These are phyloP conservation scores for Pluvialis apricaria DNA, from an alignment of 2,113 vertebrate genomes.

Conservation along the genomic window DNA sequence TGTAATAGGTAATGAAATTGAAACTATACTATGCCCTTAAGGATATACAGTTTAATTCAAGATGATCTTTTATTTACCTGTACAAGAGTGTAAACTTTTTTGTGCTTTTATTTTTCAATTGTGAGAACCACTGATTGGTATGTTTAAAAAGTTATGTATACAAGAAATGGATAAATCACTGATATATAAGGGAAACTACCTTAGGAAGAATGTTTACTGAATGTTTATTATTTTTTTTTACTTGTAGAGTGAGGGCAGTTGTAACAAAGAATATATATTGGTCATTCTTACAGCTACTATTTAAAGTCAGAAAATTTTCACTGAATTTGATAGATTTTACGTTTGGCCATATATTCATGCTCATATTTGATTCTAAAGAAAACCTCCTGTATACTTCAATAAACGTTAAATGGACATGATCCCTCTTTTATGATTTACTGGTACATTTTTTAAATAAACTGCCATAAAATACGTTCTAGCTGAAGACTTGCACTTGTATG, in stretches of 20 bases:
- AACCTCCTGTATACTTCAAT: slow-evolving; percentile 90
- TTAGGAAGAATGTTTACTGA: slow-evolving; percentile 98
- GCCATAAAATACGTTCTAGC: slow-evolving; percentile 78
- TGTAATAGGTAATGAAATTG: slow-evolving; percentile 86
- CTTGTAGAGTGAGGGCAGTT: slow-evolving; percentile 86
- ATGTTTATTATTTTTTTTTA: slow-evolving; percentile 90
- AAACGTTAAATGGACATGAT: slow-evolving; percentile 89
- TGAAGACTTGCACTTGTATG: slow-evolving; percentile 84
- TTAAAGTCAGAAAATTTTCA: slow-evolving; percentile 86
- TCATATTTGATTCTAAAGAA: slow-evolving; percentile 87
- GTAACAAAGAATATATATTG: slow-evolving; percentile 94
- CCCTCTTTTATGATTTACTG: slow-evolving; percentile 87
- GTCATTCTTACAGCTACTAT: slow-evolving; percentile 91
- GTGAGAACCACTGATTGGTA: slow-evolving; percentile 99
- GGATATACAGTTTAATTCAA: slow-evolving; percentile 86
- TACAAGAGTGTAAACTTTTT: slow-evolving; percentile 99
- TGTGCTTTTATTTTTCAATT: slow-evolving; percentile 98
- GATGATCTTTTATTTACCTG: slow-evolving; percentile 97
- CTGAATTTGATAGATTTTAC: slow-evolving; percentile 84
- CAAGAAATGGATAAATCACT: slow-evolving; percentile 92
- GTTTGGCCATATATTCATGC: slow-evolving; percentile 85
- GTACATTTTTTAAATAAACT: slow-evolving; percentile 88
- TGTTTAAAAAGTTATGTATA: slow-evolving; percentile 99
- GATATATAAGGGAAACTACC: slow-evolving; percentile 97
- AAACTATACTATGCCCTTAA: slow-evolving; percentile 92